Conservation (phyloP, 2,888 invertebrate species). For the Agrotis ipsilon region DNA sequence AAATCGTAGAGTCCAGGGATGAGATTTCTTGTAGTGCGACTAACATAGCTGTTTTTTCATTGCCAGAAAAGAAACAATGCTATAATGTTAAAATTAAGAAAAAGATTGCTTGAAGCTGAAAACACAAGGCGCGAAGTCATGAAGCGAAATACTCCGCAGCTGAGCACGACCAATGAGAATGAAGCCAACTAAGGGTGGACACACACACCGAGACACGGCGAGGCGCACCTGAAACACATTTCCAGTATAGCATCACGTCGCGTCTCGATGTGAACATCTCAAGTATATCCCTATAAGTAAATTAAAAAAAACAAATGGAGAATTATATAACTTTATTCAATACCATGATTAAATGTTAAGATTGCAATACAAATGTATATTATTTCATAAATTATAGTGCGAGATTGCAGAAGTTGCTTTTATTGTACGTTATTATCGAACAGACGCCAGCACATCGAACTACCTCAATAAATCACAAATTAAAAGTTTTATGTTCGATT, state of each 20-base stretch:
- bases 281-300: not conserved
- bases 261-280: not conserved
- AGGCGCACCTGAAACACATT: too few species aligned
- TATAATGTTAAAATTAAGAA: slow-evolving; percentile 83
- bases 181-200: not conserved
- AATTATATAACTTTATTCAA: slow-evolving; percentile 22
- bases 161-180: slow-evolving; percentile 21
- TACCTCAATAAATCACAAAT: too few species aligned
- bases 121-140: slow-evolving; percentile 76
- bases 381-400: slow-evolving; percentile 20
- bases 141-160: slow-evolving; percentile 60
- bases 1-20: too few species aligned
- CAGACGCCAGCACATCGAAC: too few species aligned
- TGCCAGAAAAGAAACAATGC: slow-evolving; percentile 86
- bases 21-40: too few species aligned
- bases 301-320: slow-evolving; percentile 9
- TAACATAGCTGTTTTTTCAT: too few species aligned
- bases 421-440: too few species aligned
- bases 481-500: too few species aligned
- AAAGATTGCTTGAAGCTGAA: slow-evolving; percentile 83
- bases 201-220: too few species aligned
- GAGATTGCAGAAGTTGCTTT: not conserved
- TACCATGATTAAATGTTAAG: slow-evolving; percentile 28
- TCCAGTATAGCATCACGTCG: too few species aligned
- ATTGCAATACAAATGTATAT: not conserved